Evolutionary conservation across 2,113 vertebrate species (phyloP).

Genomic region (Cichladusa arquata): DNA sequence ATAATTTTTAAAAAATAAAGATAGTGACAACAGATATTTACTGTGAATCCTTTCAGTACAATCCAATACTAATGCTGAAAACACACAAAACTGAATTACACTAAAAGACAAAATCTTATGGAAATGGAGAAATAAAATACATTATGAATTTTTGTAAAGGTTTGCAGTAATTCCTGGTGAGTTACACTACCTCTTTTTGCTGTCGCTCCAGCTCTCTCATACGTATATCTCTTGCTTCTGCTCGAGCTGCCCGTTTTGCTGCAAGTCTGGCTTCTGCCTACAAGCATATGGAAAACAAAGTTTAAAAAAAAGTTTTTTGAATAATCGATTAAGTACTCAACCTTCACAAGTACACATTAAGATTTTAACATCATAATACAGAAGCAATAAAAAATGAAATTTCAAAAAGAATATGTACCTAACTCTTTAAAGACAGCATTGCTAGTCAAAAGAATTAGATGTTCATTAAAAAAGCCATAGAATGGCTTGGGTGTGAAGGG

Average conservation of each 20-base stretch:
- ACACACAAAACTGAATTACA: background rate
- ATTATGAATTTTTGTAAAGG: background rate
- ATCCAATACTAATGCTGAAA: background rate
- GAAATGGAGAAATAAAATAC: background rate
- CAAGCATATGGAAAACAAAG: background rate
- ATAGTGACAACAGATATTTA: background rate
- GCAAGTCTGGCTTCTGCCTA: slow-evolving; percentile 97
- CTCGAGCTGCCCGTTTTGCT: slow-evolving; percentile 93
- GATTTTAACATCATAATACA: background rate
- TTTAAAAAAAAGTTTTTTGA: background rate
- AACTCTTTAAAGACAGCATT: background rate
- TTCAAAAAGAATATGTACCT: background rate
- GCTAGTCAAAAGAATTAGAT: background rate
- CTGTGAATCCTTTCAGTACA: background rate
- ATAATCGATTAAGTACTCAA: background rate
- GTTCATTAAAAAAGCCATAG: background rate
- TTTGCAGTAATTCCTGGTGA: background rate
- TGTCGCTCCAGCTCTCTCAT: slow-evolving; percentile 96
- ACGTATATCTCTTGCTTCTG: slow-evolving; percentile 96
- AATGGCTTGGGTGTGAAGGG: background rate
- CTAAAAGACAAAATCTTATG: background rate
- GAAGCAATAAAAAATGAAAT: background rate
- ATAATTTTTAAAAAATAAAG: background rate
- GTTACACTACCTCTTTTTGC: slow-evolving; percentile 88
- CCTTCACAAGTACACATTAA: background rate